A percentile compares a stretch with the other conserved stretches of the same genome.
Conservation (phyloP, 2,888 invertebrate species). For the Odontothrips loti region DNA sequence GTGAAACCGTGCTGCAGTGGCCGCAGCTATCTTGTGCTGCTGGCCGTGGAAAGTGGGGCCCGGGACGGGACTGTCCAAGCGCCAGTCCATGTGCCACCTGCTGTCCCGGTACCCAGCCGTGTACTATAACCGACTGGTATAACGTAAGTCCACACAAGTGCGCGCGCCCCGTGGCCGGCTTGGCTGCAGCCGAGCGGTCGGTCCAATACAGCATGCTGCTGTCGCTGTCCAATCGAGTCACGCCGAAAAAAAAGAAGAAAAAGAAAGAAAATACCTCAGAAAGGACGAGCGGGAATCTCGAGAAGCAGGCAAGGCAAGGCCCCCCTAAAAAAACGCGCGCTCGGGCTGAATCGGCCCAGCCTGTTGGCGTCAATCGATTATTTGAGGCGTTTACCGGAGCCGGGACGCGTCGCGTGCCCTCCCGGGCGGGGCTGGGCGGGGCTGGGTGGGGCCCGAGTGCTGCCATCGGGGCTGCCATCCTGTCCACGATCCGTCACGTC, state of each 20-base stretch:
- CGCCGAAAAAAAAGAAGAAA: not conserved
- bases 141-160: no score
- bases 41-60: no score
- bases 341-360: no score
- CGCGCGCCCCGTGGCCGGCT: no score
- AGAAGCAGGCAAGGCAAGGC: not conserved
- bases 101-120: no score
- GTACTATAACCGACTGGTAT: no score
- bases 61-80: no score
- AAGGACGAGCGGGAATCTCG: not conserved
- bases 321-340: not conserved
- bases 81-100: no score
- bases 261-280: not conserved
- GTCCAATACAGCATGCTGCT: no score
- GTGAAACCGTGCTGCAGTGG: no score
- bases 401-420: not conserved
- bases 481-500: not conserved
- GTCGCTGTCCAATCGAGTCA: not conserved
- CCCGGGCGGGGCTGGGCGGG: not conserved
- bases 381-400: not conserved
- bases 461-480: not conserved
- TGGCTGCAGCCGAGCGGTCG: no score
- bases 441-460: not conserved
- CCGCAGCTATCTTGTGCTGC: no score
- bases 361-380: constrained; percentile 12